Evolutionary conservation across 2,888 invertebrate species (phyloP).

Genomic region (Reticulitermes lucifugus): DNA sequence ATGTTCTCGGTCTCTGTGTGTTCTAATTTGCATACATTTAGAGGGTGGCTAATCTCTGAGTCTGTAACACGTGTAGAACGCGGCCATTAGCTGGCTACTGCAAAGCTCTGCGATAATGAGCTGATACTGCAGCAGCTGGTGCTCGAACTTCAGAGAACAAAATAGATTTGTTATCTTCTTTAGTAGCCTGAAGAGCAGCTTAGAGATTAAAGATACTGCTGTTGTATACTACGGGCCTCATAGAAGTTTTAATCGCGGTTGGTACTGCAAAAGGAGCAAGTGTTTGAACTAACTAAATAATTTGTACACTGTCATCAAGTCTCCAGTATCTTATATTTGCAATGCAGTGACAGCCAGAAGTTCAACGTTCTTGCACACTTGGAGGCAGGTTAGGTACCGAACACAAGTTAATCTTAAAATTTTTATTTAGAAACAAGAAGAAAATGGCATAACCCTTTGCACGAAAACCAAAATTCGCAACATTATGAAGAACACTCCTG

Average conservation of each 20-base stretch:
- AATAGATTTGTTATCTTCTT: neutral
- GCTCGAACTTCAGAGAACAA: neutral
- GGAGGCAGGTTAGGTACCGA: no score
- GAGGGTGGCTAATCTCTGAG: slow-evolving; percentile 9
- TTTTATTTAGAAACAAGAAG: no score
- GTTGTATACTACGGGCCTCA: neutral
- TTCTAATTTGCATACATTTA: slow-evolving; percentile 22
- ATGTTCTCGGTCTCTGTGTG: neutral
- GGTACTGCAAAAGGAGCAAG: neutral
- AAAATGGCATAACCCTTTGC: no score
- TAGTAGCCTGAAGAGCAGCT: neutral
- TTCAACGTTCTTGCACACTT: no score
- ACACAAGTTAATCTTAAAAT: no score
- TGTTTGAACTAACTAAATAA: neutral
- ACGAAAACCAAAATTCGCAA: no score
- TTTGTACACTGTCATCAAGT: neutral
- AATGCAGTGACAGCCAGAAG: neutral
- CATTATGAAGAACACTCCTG: no score
- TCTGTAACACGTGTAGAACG: slow-evolving; percentile 21
- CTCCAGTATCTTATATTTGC: neutral
- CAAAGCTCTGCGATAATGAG: neutral
- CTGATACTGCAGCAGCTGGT: neutral
- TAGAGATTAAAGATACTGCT: neutral
- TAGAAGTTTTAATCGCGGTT: neutral
- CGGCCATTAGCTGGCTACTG: slow-evolving; percentile 18